Evolutionary conservation across 2,797 vertebrate genomes (phyloP), one percentile per base, ranked within the genome.

Genomic region (Balearica regulorum): DNA sequence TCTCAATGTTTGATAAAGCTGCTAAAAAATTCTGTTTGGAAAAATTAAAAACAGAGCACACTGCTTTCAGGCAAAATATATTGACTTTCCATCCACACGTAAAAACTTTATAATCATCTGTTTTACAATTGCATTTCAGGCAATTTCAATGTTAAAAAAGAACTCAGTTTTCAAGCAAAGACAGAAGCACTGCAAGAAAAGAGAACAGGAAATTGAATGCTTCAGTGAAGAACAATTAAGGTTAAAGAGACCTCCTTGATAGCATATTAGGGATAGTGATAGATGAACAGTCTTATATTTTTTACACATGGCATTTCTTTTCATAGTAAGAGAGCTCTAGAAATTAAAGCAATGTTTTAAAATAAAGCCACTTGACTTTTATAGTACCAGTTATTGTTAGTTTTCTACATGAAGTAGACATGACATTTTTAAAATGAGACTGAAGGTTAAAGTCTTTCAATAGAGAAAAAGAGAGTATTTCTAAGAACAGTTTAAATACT

Each of bases 1-100:
- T 95, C 92, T 84, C 89, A 87, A 55, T 78, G 58, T 81, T 96
- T 97, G 87, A 96, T 96, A 96, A 97, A 94, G 70, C 62, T 83
- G 44, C 62, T 88, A 94, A 94, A 92, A 93, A 96, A 86, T 55
- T 90, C 64, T 80, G 24, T 64, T 86, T 33, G 2, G 48, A 75
- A 71, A 86, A 88, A 80, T 60, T 72, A 66, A 84, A 96, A 95
- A 7, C 71, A 88, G 87, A 89, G 31, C 71, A 72, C 60, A 44
- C 5, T 83, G 18, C 13, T 79, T 54, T 86, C 37, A 2, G 9
- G 54, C 11, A 90, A 94, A 92, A 87, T 46, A 71, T 22, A 95
- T 48, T 62, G 78, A 75, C 26, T 90, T 95, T 93, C 53, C 57
- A 80, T 58, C 2, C 26, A 70, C 7, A 20, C 4, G 17, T 83